Evolutionary conservation across 2,888 invertebrate genomes (phyloP).

Genomic region (Troglohyphantes excavatus): DNA sequence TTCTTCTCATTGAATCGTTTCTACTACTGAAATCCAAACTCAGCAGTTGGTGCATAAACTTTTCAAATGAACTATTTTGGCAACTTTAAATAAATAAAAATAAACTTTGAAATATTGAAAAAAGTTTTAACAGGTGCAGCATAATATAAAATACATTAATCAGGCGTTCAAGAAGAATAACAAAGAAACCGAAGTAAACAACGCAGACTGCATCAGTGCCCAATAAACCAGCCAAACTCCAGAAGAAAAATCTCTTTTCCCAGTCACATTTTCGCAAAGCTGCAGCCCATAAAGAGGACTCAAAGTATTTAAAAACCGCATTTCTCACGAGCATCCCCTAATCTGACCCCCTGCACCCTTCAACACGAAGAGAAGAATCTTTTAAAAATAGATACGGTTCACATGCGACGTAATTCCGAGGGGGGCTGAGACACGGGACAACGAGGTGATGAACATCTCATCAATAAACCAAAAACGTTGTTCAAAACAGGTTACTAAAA

Average conservation of each 20-base stretch:
- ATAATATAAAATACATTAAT: no score
- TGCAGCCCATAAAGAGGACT: conserved; percentile 60
- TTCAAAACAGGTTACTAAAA: no score
- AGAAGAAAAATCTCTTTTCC: conserved; percentile 23
- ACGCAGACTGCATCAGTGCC: neutral
- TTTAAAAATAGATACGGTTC: conserved; percentile 45
- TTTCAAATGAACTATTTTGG: no score
- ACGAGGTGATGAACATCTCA: conserved; percentile 40
- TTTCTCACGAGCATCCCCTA: conserved; percentile 47
- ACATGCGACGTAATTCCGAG: conserved; percentile 41
- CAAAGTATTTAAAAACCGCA: conserved; percentile 55
- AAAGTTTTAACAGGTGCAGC: no score
- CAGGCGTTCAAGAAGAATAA: neutral
- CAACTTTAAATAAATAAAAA: no score
- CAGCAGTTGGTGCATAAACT: no score
- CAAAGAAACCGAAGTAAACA: neutral
- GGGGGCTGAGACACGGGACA: conserved; percentile 14
- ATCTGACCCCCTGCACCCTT: conserved; percentile 42
- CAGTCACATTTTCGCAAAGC: conserved; percentile 49
- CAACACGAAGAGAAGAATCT: neutral
- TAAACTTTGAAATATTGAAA: no score
- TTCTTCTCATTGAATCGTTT: no score
- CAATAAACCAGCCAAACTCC: conserved; percentile 5
- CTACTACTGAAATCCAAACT: no score
- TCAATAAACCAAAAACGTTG: conserved; percentile 55